These are phyloP conservation scores for Stictocephala bisonia DNA, from an alignment of 2,888 invertebrate genomes.

Conservation along the genomic window DNA sequence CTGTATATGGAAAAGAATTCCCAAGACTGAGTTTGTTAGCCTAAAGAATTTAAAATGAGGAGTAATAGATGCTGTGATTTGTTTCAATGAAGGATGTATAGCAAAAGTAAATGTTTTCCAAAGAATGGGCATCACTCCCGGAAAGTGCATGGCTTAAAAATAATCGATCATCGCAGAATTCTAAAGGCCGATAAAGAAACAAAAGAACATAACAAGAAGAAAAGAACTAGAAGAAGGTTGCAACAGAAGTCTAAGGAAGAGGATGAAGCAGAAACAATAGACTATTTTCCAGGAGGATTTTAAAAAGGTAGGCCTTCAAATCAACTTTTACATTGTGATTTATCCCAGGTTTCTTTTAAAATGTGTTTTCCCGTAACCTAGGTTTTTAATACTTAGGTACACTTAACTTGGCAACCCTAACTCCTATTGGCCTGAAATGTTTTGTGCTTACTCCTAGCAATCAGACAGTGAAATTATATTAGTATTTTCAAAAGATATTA, in stretches of 20 bases:
- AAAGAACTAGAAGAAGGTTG: slow-evolving; percentile 12
- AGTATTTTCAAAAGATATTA: too few species aligned
- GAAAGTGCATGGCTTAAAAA: slow-evolving; percentile 12
- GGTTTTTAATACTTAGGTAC: too few species aligned
- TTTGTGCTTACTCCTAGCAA: too few species aligned
- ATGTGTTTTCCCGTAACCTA: too few species aligned
- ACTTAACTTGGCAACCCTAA: too few species aligned
- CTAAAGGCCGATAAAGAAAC: slow-evolving; percentile 15
- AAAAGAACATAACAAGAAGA: slow-evolving; percentile 26
- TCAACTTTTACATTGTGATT: too few species aligned
- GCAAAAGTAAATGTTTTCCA: slow-evolving; percentile 12
- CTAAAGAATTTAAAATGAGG: slow-evolving; percentile 9
- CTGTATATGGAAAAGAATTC: slow-evolving; percentile 21
- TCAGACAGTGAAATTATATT: too few species aligned
- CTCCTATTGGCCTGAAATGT: too few species aligned
- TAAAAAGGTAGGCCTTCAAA: too few species aligned
- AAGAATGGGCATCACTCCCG: slow-evolving; percentile 23
- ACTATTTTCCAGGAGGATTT: too few species aligned
- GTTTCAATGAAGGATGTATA: background rate
- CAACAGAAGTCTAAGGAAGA: slow-evolving; percentile 20
- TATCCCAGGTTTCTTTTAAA: too few species aligned
- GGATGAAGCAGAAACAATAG: background rate
- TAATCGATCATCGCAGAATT: slow-evolving; percentile 26
- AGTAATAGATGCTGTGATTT: slow-evolving; percentile 19
- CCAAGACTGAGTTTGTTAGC: slow-evolving; percentile 16